A percentile compares a stretch with the other conserved stretches of the same genome.
phyloP scores from a whole-genome alignment of 1,140 invertebrate genomes.

The Aphelinus certus region DNA sequence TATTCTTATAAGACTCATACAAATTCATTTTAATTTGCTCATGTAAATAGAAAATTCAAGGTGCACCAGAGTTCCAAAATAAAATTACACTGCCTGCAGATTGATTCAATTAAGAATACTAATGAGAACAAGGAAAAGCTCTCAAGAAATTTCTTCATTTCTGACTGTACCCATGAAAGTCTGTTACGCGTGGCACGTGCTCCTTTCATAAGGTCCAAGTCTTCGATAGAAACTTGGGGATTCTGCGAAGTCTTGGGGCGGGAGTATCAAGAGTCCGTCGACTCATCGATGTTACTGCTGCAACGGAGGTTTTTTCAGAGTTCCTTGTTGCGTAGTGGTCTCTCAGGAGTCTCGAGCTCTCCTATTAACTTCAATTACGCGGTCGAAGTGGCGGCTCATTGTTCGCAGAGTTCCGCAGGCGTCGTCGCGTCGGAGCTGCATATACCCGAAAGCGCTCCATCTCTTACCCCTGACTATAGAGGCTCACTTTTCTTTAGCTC shows the following conservation, averaged over 20 bases:
- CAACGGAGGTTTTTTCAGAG: too few relatives aligned
- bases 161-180: neutral
- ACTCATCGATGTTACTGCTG: too few relatives aligned
- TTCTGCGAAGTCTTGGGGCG: slow-evolving; percentile 22
- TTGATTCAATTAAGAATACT: too few relatives aligned
- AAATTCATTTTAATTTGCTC: too few relatives aligned
- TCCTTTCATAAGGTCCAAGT: slow-evolving; percentile 28
- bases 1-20: too few relatives aligned
- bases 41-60: too few relatives aligned
- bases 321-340: slow-evolving; percentile 2
- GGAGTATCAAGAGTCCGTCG: too few relatives aligned
- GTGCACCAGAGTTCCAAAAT: too few relatives aligned
- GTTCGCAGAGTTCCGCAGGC: slow-evolving; percentile 42
- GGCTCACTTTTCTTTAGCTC: slow-evolving; percentile 24
- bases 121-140: too few relatives aligned
- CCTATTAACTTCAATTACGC: slow-evolving; percentile 49
- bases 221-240: slow-evolving; percentile 25
- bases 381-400: slow-evolving; percentile 46
- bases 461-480: slow-evolving; percentile 15
- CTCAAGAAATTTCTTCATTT: too few relatives aligned
- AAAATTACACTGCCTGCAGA: too few relatives aligned
- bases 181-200: neutral
- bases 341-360: slow-evolving; percentile 44
- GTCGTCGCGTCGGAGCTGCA: slow-evolving; percentile 15
- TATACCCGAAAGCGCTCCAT: slow-evolving; percentile 23